Evolutionary conservation across 53 echinoderm and acorn worm genomes (phyloP).

Genomic region (Zoroaster sp.): DNA sequence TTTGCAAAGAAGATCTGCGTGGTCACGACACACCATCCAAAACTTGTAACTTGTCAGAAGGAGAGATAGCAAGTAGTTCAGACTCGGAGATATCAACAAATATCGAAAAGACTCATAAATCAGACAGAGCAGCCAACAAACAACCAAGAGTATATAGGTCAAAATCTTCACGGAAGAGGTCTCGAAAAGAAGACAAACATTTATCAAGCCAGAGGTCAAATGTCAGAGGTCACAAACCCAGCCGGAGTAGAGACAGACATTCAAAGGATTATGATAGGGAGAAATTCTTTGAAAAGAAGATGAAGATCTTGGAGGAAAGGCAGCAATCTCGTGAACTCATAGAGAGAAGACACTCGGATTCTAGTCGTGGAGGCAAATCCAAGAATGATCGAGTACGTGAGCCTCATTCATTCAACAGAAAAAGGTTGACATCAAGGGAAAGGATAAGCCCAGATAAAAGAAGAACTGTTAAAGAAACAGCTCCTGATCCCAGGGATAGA

Average conservation of each 20-base stretch:
- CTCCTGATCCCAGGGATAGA: not conserved
- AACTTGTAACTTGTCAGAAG: conserved; percentile 5
- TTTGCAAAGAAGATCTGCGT: not conserved
- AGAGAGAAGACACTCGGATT: not conserved
- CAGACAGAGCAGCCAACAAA: not conserved
- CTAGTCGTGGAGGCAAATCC: not conserved
- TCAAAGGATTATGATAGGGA: not conserved
- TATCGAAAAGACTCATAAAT: not conserved
- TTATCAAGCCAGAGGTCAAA: not conserved
- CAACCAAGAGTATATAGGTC: not conserved
- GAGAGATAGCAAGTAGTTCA: conserved; percentile 21
- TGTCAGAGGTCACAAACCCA: not conserved
- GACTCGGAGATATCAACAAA: not conserved
- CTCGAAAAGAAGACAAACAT: not conserved
- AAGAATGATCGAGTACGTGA: not conserved
- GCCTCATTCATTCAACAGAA: not conserved
- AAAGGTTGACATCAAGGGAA: not conserved
- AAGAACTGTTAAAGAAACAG: not conserved
- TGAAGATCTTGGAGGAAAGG: conserved; percentile 18
- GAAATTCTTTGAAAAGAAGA: conserved; percentile 20
- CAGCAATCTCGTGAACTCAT: not conserved
- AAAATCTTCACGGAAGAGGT: not conserved
- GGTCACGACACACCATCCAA: not conserved
- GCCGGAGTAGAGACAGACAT: not conserved
- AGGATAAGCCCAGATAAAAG: not conserved